These are phyloP conservation scores for Plecturocebus donacophilus DNA, from an alignment of 2,113 vertebrate genomes.

Conservation along the genomic window DNA sequence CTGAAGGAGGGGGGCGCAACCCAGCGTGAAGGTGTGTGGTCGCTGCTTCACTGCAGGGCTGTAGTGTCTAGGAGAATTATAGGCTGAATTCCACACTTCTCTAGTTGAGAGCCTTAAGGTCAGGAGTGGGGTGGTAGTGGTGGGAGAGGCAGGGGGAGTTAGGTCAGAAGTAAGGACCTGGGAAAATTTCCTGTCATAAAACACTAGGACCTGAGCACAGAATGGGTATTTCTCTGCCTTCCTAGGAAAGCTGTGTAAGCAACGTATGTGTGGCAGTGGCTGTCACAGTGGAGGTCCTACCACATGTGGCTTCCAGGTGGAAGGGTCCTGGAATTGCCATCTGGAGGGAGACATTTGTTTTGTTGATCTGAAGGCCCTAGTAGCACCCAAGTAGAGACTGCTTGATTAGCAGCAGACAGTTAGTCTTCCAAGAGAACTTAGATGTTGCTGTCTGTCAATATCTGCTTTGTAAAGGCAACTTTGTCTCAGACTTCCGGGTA, in stretches of 20 bases:
- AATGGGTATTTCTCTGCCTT: constrained; percentile 7
- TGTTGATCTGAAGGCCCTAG: neutral
- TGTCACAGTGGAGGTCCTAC: neutral
- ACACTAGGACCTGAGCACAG: neutral
- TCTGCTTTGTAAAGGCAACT: neutral
- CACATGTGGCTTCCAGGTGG: neutral
- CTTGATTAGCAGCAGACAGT: neutral
- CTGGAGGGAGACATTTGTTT: neutral
- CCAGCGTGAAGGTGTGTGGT: neutral
- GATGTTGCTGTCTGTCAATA: neutral
- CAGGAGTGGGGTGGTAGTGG: neutral
- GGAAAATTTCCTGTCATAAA: neutral
- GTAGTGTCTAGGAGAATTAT: neutral
- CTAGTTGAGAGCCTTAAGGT: neutral
- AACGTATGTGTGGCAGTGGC: neutral
- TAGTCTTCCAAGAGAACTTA: neutral
- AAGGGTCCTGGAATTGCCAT: constrained; percentile 1
- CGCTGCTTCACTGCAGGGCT: neutral
- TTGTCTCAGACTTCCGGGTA: neutral
- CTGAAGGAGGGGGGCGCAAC: neutral
- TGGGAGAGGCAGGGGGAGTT: neutral
- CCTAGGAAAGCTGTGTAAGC: neutral
- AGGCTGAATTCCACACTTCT: neutral
- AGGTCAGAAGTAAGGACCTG: neutral
- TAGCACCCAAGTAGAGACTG: neutral